Base-by-base conservation (phyloP, 2,113 vertebrate species). In the Zootoca vivipara region DNA sequence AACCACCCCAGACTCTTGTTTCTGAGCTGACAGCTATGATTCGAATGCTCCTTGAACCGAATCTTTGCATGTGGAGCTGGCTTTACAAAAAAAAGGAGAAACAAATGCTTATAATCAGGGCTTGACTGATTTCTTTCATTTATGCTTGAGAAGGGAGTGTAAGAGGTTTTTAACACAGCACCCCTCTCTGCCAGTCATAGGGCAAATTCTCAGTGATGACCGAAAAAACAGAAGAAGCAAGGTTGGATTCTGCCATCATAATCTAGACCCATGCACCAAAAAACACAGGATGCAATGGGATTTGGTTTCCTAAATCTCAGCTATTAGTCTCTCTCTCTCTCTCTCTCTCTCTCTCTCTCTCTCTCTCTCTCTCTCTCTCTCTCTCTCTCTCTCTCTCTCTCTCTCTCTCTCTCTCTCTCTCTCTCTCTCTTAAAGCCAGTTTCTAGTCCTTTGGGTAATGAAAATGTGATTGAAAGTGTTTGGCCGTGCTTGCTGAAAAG, bases 11-110 rank as follows among this genome's bases (percentile, higher is more conserved):
- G 92, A 90, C 93, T 91, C 92, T 93, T 95, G 93, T 95, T 95
- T 95, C 95, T 93, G 90, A 95, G 90, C 93, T 96, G 96, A 96
- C 96, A 96, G 94, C 93, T 87, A 91, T 96, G 96, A 96, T 96
- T 93, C 94, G 91, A 96, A 96, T 96, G 96, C 96, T 96, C 95
- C 96, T 95, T 96, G 96, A 96, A 96, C 96, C 96, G 92, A 94
- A 95, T 94, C 93, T 93, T 93, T 93, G 89, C 91, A 90, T 92
- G 92, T 1, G 0, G 90, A 90, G 93, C 87, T 80, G 0, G 90
- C 93, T 94, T 94, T 89, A 78, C 80, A 0, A 77, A 42, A 58
- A 69, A 52, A 69, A 2, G 20, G 62, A 65, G 38, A 72, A 22
- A 73, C 0, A 78, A 82, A 82, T 3, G 83, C 86, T 90, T 96